Evolutionary conservation across 2,888 invertebrate species (phyloP).

Genomic region (Melangyna quadrimaculata): DNA sequence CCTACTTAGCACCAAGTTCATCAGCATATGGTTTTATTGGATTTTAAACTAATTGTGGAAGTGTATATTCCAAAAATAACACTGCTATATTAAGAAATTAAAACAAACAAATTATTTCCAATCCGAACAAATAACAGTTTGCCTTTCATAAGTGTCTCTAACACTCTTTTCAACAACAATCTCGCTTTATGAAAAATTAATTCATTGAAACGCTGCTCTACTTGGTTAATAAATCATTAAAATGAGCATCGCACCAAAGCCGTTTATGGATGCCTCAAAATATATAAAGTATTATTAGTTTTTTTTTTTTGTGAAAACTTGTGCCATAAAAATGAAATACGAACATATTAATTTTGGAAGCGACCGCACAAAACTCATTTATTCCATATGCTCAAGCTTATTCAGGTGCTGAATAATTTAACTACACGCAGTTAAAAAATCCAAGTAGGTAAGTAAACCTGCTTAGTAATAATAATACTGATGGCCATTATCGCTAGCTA

Average conservation of each 20-base stretch:
- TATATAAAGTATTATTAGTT: not conserved
- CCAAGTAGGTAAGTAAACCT: not conserved
- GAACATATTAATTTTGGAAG: not conserved
- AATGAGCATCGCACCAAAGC: not conserved
- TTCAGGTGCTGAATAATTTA: constrained; percentile 2
- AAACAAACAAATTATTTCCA: too few relatives aligned
- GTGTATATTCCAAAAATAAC: too few relatives aligned
- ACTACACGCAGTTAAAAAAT: not conserved
- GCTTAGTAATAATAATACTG: not conserved
- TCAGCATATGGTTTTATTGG: too few relatives aligned
- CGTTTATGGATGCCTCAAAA: not conserved
- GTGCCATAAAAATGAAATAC: not conserved
- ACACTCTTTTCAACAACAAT: not conserved
- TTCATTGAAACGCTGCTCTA: not conserved
- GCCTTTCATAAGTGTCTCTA: not conserved
- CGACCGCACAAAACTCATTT: not conserved
- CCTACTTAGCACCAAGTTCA: too few relatives aligned
- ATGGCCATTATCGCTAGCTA: not conserved
- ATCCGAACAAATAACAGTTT: too few relatives aligned
- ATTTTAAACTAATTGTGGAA: too few relatives aligned
- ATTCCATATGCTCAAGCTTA: constrained; percentile 1
- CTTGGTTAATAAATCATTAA: not conserved
- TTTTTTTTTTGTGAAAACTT: not conserved
- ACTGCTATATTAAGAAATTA: too few relatives aligned
- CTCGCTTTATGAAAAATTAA: not conserved